Base-by-base conservation (phyloP, 2,113 vertebrate genomes). In the Lagopus muta region DNA sequence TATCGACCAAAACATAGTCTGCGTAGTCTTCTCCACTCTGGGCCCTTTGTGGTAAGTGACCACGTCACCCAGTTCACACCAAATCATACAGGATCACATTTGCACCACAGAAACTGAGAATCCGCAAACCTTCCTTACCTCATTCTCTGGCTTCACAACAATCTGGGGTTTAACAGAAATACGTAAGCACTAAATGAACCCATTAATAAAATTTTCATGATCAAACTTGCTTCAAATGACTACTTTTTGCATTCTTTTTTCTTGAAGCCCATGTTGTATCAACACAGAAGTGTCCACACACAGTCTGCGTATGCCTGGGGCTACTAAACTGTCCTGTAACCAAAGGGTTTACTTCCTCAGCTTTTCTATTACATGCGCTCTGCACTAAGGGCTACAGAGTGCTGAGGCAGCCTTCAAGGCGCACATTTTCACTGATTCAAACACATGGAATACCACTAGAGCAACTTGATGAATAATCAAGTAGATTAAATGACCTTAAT, bases 401-500 rank as follows among this genome's bases (percentile, higher is more conserved):
- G 11, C 22, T 40, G 60, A 77, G 66, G 50, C 75, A 65, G 62
- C 72, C 70, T 94, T 66, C 76, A 69, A 69, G 52, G 83, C 19
- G 9, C 27, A 4, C 24, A 38, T 92, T 95, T 89, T 32, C 82
- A 60, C 13, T 40, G 10, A 58, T 58, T 45, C 43, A 61, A 78
- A 78, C 74, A 16, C 58, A 84, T 2, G 16, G 25, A 88, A 21
- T 45, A 62, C 28, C 77, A 36, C 20, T 30, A 58, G 38, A 88
- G 66, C n/a, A 93, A 93, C 40, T 2, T 25, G 36, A 88, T 86
- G 57, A 94, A 94, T 93, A 84, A 90, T 84, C 86, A 79, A 90
- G 43, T 62, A 72, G 75, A 92, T 92, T 88, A 92, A 90, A 58
- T 86, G 88, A 94, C 91, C 94, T 61, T 91, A 95, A 91, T 78